These are phyloP conservation scores for Hybos culiciformis DNA, from an alignment of 2,888 invertebrate genomes.

Conservation along the genomic window DNA sequence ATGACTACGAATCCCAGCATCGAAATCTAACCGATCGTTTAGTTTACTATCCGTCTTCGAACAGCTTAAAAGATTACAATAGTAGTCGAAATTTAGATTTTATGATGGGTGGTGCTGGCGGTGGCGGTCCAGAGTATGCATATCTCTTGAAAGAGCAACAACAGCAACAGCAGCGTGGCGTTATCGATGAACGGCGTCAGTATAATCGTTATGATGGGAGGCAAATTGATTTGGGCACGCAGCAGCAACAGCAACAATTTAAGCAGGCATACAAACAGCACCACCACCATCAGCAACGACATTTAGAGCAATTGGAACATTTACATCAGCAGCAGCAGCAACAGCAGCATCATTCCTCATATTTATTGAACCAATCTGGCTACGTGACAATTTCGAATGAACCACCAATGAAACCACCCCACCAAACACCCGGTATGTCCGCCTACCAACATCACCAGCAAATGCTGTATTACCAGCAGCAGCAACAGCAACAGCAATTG, in stretches of 20 bases:
- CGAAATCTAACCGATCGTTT: slow-evolving; percentile 56
- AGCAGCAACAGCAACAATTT: neutral
- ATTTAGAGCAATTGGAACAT: slow-evolving; percentile 10
- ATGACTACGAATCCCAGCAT: slow-evolving; percentile 19
- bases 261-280: neutral
- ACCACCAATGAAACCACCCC: slow-evolving; percentile 28
- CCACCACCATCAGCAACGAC: slow-evolving; percentile 9
- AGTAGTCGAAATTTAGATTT: slow-evolving; percentile 29
- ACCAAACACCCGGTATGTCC: slow-evolving; percentile 16
- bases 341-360: slow-evolving; percentile 14
- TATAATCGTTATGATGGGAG: neutral
- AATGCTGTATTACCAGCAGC: too few species aligned
- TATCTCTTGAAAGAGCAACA: neutral
- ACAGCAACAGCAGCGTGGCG: slow-evolving; percentile 5
- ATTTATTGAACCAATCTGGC: slow-evolving; percentile 15
- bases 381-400: slow-evolving; percentile 15
- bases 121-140: slow-evolving; percentile 1
- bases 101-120: slow-evolving; percentile 15
- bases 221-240: neutral
- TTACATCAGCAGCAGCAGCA: slow-evolving; percentile 13
- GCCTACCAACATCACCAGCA: slow-evolving; percentile 7
- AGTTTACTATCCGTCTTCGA: slow-evolving; percentile 58
- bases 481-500: slow-evolving; percentile 12
- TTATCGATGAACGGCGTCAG: neutral
- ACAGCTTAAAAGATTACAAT: slow-evolving; percentile 36